phyloP scores from a whole-genome alignment of 2,797 vertebrate genomes.

The Macropodus opercularis region DNA sequence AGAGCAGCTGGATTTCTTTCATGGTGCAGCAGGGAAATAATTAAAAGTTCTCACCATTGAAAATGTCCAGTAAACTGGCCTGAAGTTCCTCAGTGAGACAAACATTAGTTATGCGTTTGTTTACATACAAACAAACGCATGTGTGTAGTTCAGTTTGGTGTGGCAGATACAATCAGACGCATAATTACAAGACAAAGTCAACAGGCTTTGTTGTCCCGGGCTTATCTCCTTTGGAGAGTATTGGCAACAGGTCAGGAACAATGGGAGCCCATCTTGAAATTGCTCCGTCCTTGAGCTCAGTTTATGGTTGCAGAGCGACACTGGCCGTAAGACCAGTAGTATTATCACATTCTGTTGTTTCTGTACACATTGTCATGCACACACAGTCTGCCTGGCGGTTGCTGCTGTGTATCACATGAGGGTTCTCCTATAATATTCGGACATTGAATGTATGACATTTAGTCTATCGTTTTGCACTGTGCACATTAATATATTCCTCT shows the following conservation, averaged over 20 bases:
- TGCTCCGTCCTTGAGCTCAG: conserved; percentile 70
- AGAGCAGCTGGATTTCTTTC: conserved; percentile 85
- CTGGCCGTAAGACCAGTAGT: conserved; percentile 67
- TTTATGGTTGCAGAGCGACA: conserved; percentile 69
- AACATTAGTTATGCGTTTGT: conserved; percentile 56
- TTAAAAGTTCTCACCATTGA: conserved; percentile 79
- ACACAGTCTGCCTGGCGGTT: conserved; percentile 39
- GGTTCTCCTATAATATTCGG: conserved; percentile 25
- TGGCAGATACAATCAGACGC: conserved; percentile 3
- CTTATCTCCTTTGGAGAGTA: conserved; percentile 46
- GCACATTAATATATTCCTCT: no score
- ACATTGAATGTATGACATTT: conserved; percentile 3
- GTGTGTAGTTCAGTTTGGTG: conserved; percentile 4
- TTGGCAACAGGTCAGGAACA: conserved; percentile 65
- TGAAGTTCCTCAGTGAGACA: conserved; percentile 68
- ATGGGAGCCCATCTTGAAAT: conserved; percentile 58
- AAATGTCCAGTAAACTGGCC: conserved; percentile 76
- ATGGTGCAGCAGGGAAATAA: conserved; percentile 81
- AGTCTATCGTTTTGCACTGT: no score
- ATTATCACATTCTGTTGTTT: conserved; percentile 78
- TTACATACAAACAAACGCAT: conserved; percentile 38
- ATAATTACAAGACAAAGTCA: conserved; percentile 35
- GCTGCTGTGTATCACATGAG: conserved; percentile 49
- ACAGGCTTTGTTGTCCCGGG: conserved; percentile 28
- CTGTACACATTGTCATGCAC: conserved; percentile 75